These are phyloP conservation scores for Trochalopteron elliotii DNA, from an alignment of 2,113 vertebrate genomes.

Conservation along the genomic window DNA sequence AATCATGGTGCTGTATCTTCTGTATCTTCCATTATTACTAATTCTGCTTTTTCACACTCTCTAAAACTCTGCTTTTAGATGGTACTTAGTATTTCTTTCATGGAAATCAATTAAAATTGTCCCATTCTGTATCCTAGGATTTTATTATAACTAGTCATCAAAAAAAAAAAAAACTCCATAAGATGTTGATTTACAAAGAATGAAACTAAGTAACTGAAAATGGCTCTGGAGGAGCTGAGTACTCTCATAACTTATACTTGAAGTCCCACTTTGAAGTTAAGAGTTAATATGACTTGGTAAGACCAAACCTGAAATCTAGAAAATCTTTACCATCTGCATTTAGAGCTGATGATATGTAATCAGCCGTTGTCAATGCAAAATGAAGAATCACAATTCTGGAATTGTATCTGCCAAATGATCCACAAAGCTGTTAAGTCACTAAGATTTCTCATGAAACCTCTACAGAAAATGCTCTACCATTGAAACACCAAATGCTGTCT, in stretches of 20 bases:
- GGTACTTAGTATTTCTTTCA: background rate
- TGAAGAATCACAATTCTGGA: background rate
- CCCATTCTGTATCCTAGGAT: background rate
- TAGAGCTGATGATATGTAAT: background rate
- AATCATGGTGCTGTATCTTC: background rate
- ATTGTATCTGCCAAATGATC: background rate
- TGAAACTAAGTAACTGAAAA: background rate
- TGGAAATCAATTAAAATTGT: background rate
- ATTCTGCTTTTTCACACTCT: background rate
- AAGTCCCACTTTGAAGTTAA: background rate
- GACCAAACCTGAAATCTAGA: background rate
- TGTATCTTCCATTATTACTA: background rate
- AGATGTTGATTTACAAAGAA: background rate
- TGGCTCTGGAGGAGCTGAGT: background rate
- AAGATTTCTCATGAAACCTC: background rate
- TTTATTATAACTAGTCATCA: background rate
- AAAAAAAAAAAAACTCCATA: background rate
- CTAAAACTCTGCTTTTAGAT: background rate
- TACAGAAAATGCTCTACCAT: background rate
- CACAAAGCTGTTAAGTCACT: background rate
- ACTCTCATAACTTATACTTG: background rate
- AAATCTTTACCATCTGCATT: background rate
- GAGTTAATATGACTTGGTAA: background rate
- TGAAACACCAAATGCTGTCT: background rate
- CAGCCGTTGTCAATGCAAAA: background rate